These are phyloP conservation scores for Cottoperca gobio DNA, from an alignment of 2,797 vertebrate genomes.

Conservation along the genomic window DNA sequence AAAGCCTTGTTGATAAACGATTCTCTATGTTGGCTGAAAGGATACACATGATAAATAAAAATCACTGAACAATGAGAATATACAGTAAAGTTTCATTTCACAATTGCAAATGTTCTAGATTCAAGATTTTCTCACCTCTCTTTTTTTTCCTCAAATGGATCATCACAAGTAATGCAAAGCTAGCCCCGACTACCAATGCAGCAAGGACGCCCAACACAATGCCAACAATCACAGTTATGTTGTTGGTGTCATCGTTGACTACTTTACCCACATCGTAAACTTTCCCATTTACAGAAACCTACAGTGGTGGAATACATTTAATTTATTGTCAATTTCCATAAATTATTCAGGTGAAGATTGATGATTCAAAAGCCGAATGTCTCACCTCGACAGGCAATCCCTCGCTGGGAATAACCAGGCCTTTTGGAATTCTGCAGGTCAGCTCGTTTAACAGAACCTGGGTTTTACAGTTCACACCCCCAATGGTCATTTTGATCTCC, in stretches of 20 bases:
- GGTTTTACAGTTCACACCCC: constrained; percentile 84
- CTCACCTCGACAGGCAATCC: constrained; percentile 88
- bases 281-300: constrained; percentile 89
- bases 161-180: constrained; percentile 78
- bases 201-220: constrained; percentile 84
- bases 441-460: constrained; percentile 89
- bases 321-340: neutral
- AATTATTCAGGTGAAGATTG: neutral
- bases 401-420: constrained; percentile 77
- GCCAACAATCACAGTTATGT: constrained; percentile 66
- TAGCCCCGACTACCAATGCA: constrained; percentile 78
- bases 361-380: neutral
- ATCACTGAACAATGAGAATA: neutral
- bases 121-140: constrained; percentile 75
- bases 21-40: constrained; percentile 76
- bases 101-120: neutral
- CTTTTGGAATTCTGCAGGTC: constrained; percentile 89
- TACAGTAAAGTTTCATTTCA: neutral
- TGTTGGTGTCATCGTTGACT: constrained; percentile 51
- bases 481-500: constrained; percentile 90
- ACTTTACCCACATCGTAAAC: constrained; percentile 85
- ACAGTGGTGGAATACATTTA: neutral
- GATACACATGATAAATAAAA: constrained; percentile 5
- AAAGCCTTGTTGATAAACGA: constrained; percentile 72
- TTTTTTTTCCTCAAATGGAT: constrained; percentile 81